phyloP scores from a whole-genome alignment of 2,797 vertebrate genomes.

The Pangasius djambal region DNA sequence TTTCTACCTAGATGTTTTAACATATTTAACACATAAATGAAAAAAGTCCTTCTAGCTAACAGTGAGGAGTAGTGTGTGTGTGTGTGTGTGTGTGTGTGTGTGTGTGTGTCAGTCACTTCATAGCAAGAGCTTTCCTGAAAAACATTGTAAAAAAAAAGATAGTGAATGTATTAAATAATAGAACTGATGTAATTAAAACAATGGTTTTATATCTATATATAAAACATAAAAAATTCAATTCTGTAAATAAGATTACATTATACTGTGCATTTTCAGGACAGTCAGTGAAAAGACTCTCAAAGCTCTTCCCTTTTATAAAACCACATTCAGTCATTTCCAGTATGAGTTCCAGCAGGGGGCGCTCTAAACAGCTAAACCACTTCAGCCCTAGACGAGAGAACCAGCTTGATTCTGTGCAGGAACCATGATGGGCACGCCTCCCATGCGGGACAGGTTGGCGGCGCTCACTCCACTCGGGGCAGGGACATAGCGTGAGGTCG shows the following conservation, averaged over 20 bases:
- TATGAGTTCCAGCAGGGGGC: slow-evolving; percentile 32
- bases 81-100: neutral
- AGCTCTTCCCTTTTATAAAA: neutral
- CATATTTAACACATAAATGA: slow-evolving; percentile 16
- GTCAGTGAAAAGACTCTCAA: slow-evolving; percentile 17
- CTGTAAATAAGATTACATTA: slow-evolving; percentile 52
- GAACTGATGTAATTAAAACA: slow-evolving; percentile 62
- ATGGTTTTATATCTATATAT: slow-evolving; percentile 58
- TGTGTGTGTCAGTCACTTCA: slow-evolving; percentile 15
- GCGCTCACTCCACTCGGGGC: slow-evolving; percentile 70
- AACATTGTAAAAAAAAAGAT: slow-evolving; percentile 13
- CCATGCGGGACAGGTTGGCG: slow-evolving; percentile 84
- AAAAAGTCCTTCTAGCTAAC: neutral
- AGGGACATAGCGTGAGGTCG: slow-evolving; percentile 62
- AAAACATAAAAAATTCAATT: slow-evolving; percentile 40
- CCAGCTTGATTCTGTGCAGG: slow-evolving; percentile 92
- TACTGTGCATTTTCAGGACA: slow-evolving; percentile 37
- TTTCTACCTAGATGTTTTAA: slow-evolving; percentile 2
- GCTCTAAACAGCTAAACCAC: slow-evolving; percentile 20
- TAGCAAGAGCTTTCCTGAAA: slow-evolving; percentile 35
- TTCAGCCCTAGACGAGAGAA: slow-evolving; percentile 84
- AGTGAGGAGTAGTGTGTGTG: neutral
- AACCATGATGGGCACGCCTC: slow-evolving; percentile 90
- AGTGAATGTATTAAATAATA: slow-evolving; percentile 43
- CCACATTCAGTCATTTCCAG: slow-evolving; percentile 24